Base-by-base conservation (phyloP, 2,888 invertebrate species). In the Cactoblastis cactorum region DNA sequence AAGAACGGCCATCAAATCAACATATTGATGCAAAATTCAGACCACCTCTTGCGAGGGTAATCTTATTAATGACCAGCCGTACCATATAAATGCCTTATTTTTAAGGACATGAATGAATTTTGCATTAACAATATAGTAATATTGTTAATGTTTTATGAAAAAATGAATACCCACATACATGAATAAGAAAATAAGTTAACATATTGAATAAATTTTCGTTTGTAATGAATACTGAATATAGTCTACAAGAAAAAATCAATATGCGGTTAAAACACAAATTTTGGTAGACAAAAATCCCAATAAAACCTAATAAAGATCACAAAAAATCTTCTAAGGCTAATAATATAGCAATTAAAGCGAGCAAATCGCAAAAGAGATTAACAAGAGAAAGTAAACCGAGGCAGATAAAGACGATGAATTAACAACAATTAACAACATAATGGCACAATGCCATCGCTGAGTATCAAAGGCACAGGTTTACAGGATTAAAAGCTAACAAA, bases 21-120 rank as follows among this genome's bases (percentile, higher is more conserved):
- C 49, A 64, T 67, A 64, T 66, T 76, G 73, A 62, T 77, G 80
- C 80, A 74, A 81, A 83, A 77, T 69, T 67, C 58, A 61, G 80
- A 83, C 82, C 83, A 80, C 78, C 67, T 65, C 56, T 52, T 37
- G 53, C 55, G 61, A 47, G 22, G 35, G 14, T 19, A 15, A 22
- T 22, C 35, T 54, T 61, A 45, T 53, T 55, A 56, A 45, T 45
- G 12, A n/a, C 12, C 45, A 34, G 28, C 32, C 32, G n/a, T 35
- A 37, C 47, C 62, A 66, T 65, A 66, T 65, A 62, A 63, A 55
- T 52, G 51, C 58, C 55, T 58, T 55, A 18, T 62, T 63, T 56
- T 61, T 57, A 52, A 15, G 56, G 50, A 62, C 57, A 49, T 63
- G 59, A 62, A 65, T n/a, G n/a, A n/a, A n/a, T n/a, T n/a, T n/a